These are phyloP conservation scores for Cryptocheilus praepositus DNA, from an alignment of 2,888 invertebrate species.

Conservation along the genomic window DNA sequence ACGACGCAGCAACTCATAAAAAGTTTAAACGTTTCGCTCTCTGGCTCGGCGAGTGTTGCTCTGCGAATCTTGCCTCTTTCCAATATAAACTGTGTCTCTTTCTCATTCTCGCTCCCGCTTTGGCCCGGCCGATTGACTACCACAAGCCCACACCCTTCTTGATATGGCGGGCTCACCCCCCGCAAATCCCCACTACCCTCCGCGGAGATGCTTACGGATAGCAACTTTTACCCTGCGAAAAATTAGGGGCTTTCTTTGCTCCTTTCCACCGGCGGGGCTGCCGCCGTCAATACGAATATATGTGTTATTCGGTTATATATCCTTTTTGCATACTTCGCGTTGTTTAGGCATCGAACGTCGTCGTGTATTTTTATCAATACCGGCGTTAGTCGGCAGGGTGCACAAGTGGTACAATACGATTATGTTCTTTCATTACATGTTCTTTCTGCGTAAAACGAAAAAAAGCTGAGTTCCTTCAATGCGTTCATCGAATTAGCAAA, in stretches of 20 bases:
- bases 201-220: slow-evolving; percentile 62
- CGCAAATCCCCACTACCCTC: slow-evolving; percentile 27
- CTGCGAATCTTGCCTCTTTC: slow-evolving; percentile 57
- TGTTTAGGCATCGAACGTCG: background rate
- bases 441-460: background rate
- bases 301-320: too few species aligned
- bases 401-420: too few species aligned
- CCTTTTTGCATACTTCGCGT: too few species aligned
- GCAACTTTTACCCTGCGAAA: slow-evolving; percentile 69
- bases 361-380: background rate
- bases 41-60: slow-evolving; percentile 61
- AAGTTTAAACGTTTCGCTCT: slow-evolving; percentile 72
- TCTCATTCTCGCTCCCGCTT: slow-evolving; percentile 45
- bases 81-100: slow-evolving; percentile 56
- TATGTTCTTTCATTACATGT: too few species aligned
- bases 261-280: slow-evolving; percentile 47
- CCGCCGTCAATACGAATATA: too few species aligned
- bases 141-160: slow-evolving; percentile 21
- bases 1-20: slow-evolving; percentile 74
- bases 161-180: background rate
- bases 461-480: too few species aligned
- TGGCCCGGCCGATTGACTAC: slow-evolving; percentile 51
- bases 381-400: too few species aligned
- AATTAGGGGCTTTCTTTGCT: slow-evolving; percentile 73
- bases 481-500: background rate